A percentile compares a stretch with the other conserved stretches of the same genome.
phyloP scores from a whole-genome alignment of 1,140 invertebrate genomes.

The Eueides isabella region DNA sequence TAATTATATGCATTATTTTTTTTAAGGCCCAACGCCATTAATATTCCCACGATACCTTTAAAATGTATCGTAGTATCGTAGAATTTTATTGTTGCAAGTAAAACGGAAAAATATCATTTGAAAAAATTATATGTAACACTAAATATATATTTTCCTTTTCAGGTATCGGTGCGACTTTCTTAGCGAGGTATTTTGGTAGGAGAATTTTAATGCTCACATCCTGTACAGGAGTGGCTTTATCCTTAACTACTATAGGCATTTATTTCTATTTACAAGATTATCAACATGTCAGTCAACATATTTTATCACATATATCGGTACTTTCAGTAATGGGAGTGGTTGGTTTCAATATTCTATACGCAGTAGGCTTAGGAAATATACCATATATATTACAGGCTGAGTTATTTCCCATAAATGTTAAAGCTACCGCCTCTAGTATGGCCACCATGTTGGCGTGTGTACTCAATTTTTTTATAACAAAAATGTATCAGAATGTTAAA shows the following conservation, averaged over 20 bases:
- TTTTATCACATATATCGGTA: conserved; percentile 68
- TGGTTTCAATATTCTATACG: conserved; percentile 83
- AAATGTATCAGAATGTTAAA: conserved; percentile 82
- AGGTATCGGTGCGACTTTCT: conserved; percentile 84
- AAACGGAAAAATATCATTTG: too few species aligned
- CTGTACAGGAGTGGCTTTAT: conserved; percentile 78
- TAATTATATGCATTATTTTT: too few species aligned
- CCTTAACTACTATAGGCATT: conserved; percentile 80
- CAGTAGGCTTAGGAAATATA: conserved; percentile 83
- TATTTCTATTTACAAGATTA: conserved; percentile 81
- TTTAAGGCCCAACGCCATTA: too few species aligned
- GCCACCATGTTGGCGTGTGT: conserved; percentile 71
- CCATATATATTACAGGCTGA: conserved; percentile 85
- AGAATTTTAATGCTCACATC: conserved; percentile 86
- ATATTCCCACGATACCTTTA: too few species aligned
- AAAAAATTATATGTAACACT: too few species aligned
- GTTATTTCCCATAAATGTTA: conserved; percentile 85
- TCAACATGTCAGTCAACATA: conserved; percentile 54
- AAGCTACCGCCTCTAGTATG: conserved; percentile 80
- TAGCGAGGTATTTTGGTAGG: conserved; percentile 90
- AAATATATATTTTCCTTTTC: conserved; percentile 49
- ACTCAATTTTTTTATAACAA: conserved; percentile 82
- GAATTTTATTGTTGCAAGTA: too few species aligned
- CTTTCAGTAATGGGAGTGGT: conserved; percentile 83
- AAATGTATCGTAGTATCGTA: too few species aligned